A percentile compares a stretch with the other conserved stretches of the same genome.
phyloP scores from a whole-genome alignment of 2,797 vertebrate species.

The Euphonia xanthogaster region DNA sequence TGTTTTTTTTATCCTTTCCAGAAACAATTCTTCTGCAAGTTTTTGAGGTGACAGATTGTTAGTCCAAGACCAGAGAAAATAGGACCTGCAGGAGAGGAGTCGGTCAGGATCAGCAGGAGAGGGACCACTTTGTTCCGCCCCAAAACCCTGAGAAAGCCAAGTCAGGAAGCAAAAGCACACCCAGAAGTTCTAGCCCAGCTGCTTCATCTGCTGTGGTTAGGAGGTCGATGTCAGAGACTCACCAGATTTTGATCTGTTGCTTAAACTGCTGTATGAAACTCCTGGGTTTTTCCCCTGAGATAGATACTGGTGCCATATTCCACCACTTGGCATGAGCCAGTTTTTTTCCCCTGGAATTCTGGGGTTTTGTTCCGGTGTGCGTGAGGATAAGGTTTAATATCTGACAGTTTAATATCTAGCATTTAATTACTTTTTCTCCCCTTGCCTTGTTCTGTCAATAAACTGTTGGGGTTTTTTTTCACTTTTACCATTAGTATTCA shows the following conservation, averaged over 20 bases:
- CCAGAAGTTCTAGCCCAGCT: background rate
- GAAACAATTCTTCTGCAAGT: background rate
- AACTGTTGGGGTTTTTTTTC: background rate
- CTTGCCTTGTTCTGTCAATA: background rate
- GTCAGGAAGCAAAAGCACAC: background rate
- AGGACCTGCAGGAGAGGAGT: rapidly evolving
- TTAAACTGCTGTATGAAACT: rapidly evolving
- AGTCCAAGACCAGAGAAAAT: rapidly evolving
- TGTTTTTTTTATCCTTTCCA: background rate
- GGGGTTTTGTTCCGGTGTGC: rapidly evolving
- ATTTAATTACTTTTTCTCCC: background rate
- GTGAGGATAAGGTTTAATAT: rapidly evolving
- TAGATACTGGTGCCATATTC: background rate
- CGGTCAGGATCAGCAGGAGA: rapidly evolving
- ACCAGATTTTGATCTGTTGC: background rate
- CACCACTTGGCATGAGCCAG: rapidly evolving
- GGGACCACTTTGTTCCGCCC: rapidly evolving
- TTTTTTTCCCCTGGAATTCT: background rate
- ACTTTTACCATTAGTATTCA: background rate
- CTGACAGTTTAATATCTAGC: background rate
- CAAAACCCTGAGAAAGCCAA: rapidly evolving
- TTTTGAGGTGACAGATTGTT: background rate
- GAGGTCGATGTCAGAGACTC: rapidly evolving
- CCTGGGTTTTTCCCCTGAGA: no score
- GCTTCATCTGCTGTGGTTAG: background rate